Base-by-base conservation (phyloP, 2,888 invertebrate species). In the Syrista parreyssii region DNA sequence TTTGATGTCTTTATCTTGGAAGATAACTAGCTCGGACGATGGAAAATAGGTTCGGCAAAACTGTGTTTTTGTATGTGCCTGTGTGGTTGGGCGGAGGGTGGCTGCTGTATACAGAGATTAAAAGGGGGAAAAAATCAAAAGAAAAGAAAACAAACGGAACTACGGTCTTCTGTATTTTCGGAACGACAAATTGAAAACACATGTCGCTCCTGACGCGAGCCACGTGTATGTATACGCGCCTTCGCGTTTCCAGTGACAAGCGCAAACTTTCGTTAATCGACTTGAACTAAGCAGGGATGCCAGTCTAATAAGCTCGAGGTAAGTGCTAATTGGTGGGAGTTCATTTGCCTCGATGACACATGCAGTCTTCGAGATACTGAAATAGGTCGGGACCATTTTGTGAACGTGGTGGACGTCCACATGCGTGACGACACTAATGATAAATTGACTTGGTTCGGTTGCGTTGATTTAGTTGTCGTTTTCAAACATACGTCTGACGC, bases 171-270 rank as follows among this genome's bases (percentile, higher is more conserved):
- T 71, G 72, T 84, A 84, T 85, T 82, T 86, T 80, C 79, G 85
- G 80, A 85, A 77, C 82, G 85, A 83, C 82, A 85, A 85, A 85
- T 85, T 85, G 83, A 82, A 85, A 84, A 83, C 84, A 85, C 79
- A 81, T 85, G 84, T 84, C 71, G 31, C 71, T 55, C 31, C 31
- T 81, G 83, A 79, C 79, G 74, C 40, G 77, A 68, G 82, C 79
- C 82, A 81, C 81, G 80, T 83, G 83, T 80, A 76, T 68, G 34
- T 73, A 35, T 73, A 69, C 72, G 15, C 68, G 40, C 55, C 73
- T 73, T 40, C 31, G 15, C 55, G 32, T 33, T n/a, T 12, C 76
- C 79, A 81, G 79, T 83, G 83, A 83, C 83, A 83, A 79, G 76
- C 73, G 78, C 75, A 77, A 75, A 83, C 79, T 83, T 83, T 83